A percentile compares a stretch with the other conserved stretches of the same genome.
These are phyloP conservation scores for Palythoa heliodiscus DNA, from an alignment of 92 coral and sea anemone genomes.

Conservation along the genomic window DNA sequence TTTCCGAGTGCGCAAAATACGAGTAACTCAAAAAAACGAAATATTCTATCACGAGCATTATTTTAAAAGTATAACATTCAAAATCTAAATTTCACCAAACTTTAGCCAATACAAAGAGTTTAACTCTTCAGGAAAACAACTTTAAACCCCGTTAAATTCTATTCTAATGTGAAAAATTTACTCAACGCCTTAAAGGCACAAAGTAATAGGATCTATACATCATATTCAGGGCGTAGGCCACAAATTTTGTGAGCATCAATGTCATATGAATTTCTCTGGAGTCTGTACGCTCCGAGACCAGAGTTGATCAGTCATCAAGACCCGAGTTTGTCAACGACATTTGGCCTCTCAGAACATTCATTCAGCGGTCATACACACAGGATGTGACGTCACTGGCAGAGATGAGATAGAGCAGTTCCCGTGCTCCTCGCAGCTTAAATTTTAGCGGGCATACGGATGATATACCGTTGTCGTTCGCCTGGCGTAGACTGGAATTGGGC, in stretches of 20 bases:
- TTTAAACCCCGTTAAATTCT: background rate
- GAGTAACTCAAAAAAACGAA: background rate
- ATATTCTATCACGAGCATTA: background rate
- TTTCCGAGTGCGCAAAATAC: background rate
- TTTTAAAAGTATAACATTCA: background rate
- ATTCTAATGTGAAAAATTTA: conserved; percentile 2
- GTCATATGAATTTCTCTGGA: background rate
- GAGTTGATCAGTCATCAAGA: background rate
- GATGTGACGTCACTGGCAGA: conserved; percentile 16
- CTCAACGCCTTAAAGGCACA: conserved; percentile 19
- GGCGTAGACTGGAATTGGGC: conserved; percentile 47
- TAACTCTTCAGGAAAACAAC: conserved; percentile 25
- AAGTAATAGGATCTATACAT: conserved; percentile 26
- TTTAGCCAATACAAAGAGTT: conserved; percentile 14
- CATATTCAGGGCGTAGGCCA: background rate
- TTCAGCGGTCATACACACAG: conserved; percentile 9
- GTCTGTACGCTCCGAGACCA: background rate
- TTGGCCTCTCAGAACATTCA: background rate
- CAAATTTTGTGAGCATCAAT: conserved; percentile 8
- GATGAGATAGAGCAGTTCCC: background rate
- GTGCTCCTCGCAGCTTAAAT: conserved; percentile 10
- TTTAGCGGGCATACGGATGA: conserved; percentile 93
- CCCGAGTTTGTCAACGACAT: background rate
- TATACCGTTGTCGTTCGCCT: conserved; percentile 55
- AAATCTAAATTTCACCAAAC: conserved; percentile 1